phyloP scores from a whole-genome alignment of 2,888 invertebrate genomes.

The Cryptophagus acutangulus region DNA sequence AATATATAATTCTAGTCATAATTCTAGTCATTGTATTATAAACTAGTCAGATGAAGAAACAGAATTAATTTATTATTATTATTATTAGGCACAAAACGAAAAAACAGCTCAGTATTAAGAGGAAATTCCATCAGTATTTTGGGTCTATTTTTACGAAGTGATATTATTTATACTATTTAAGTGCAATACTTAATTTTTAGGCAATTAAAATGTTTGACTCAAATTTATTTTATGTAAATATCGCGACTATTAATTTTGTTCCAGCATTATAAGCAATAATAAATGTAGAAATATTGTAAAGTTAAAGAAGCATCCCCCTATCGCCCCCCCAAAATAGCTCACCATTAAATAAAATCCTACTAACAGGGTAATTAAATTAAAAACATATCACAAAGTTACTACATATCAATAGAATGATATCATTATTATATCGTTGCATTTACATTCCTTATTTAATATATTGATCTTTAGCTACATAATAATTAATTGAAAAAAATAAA shows the following conservation, averaged over 20 bases:
- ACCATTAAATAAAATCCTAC: constrained; percentile 15
- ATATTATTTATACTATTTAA: constrained; percentile 39
- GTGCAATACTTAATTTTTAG: constrained; percentile 48
- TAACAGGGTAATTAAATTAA: constrained; percentile 39
- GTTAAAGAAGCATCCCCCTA: constrained; percentile 13
- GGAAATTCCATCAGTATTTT: constrained; percentile 44
- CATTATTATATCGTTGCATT: too few species aligned
- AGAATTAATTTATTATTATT: background rate
- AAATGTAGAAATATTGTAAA: constrained; percentile 14
- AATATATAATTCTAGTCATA: constrained; percentile 13
- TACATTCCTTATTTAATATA: too few species aligned
- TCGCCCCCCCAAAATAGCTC: constrained; percentile 15
- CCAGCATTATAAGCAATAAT: constrained; percentile 35
- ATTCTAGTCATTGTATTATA: constrained; percentile 32
- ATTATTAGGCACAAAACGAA: constrained; percentile 19
- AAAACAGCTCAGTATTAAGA: constrained; percentile 41
- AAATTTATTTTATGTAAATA: constrained; percentile 29
- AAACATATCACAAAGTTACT: constrained; percentile 41
- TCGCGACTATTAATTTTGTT: constrained; percentile 26
- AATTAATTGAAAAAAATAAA: too few species aligned
- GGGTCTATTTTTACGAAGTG: constrained; percentile 41
- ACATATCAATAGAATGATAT: too few species aligned
- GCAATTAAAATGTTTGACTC: constrained; percentile 36
- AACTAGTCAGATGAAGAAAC: constrained; percentile 30
- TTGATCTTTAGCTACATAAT: too few species aligned